A percentile compares a stretch with the other conserved stretches of the same genome.
phyloP scores from a whole-genome alignment of 2,113 vertebrate genomes.

The Hystrix brachyura region DNA sequence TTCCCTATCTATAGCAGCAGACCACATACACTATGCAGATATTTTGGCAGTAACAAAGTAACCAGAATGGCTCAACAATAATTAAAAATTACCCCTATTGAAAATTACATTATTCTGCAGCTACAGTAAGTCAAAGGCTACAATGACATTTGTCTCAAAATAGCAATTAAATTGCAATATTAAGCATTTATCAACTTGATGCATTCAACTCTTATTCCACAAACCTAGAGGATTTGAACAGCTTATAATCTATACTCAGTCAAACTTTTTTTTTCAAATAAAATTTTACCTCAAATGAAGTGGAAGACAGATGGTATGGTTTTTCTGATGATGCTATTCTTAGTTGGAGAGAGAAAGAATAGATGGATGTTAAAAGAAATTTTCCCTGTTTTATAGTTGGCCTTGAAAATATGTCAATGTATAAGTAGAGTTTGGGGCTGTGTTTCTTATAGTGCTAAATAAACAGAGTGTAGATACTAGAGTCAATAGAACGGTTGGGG shows the following conservation, averaged over 20 bases:
- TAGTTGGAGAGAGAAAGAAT: background rate
- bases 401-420: background rate
- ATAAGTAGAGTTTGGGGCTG: background rate
- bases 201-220: background rate
- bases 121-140: background rate
- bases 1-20: background rate
- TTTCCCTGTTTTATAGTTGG: constrained; percentile 44
- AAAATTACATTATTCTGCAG: constrained; percentile 4
- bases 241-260: background rate
- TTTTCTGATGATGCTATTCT: background rate
- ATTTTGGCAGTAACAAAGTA: background rate
- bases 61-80: background rate
- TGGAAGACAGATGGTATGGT: background rate
- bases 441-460: background rate
- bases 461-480: background rate
- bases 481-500: background rate
- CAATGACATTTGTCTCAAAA: constrained; percentile 21
- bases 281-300: background rate
- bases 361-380: constrained; percentile 10
- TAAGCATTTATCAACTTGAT: background rate
- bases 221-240: background rate
- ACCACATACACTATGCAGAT: background rate
- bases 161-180: background rate
- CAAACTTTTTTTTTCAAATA: background rate
- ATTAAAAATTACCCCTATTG: background rate